Conservation (phyloP, 2,888 invertebrate genomes). For the Drosophila anomelani region DNA sequence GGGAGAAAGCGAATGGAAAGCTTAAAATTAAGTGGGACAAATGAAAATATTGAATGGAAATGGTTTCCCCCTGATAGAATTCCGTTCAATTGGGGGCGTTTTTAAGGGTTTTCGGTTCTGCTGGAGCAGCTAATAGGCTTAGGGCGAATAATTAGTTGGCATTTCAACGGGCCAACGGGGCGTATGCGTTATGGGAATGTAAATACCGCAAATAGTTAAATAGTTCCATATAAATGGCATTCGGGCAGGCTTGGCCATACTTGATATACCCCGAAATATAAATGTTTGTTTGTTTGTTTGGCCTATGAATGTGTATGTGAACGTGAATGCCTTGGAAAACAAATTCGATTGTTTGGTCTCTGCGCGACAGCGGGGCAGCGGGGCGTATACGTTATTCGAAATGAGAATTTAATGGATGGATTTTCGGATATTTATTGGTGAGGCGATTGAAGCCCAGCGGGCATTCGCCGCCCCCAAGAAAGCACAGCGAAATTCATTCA, state of each 20-base stretch:
- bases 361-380: slow-evolving; percentile 11
- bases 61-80: slow-evolving; percentile 31
- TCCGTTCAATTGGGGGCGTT: slow-evolving; percentile 50
- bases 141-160: slow-evolving; percentile 24
- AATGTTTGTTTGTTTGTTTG: slow-evolving; percentile 20
- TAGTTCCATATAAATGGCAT: slow-evolving; percentile 1
- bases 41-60: slow-evolving; percentile 21
- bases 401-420: slow-evolving; percentile 22
- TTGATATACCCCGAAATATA: slow-evolving; percentile 7
- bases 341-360: slow-evolving; percentile 12
- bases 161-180: slow-evolving; percentile 19
- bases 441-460: slow-evolving; percentile 19
- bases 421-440: slow-evolving; percentile 24
- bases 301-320: slow-evolving; percentile 3
- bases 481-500: slow-evolving; percentile 17
- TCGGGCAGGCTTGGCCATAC: neutral
- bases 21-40: slow-evolving; percentile 9
- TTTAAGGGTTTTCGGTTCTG: slow-evolving; percentile 4
- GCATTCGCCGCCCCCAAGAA: neutral
- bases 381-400: slow-evolving; percentile 22
- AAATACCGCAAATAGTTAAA: slow-evolving; percentile 8
- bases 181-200: slow-evolving; percentile 42
- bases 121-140: slow-evolving; percentile 18
- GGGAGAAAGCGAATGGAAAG: neutral
- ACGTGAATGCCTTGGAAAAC: slow-evolving; percentile 30